These are phyloP conservation scores for Copsychus sechellarum DNA, from an alignment of 2,113 vertebrate genomes.

Conservation along the genomic window DNA sequence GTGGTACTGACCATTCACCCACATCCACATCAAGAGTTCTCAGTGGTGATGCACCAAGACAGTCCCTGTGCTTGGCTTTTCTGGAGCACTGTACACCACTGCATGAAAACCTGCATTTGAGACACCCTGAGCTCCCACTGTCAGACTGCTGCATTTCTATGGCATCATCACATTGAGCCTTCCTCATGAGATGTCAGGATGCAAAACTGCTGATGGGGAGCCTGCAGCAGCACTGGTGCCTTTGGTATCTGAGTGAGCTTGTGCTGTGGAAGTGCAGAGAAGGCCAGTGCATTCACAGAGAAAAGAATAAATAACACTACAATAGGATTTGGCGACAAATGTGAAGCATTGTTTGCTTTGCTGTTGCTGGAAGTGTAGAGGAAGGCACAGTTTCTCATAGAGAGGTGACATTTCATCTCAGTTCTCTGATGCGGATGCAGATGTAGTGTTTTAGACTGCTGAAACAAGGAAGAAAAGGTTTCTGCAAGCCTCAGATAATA, in stretches of 20 bases:
- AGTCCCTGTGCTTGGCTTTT: neutral
- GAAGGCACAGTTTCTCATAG: neutral
- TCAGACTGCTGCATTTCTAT: neutral
- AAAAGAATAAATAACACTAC: neutral
- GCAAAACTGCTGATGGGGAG: neutral
- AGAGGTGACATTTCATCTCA: neutral
- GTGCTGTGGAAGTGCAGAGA: neutral
- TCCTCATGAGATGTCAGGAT: neutral
- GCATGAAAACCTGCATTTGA: neutral
- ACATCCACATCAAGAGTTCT: neutral
- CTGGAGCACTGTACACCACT: neutral
- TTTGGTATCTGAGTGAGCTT: neutral
- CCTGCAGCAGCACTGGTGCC: neutral
- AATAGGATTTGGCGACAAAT: slow-evolving; percentile 10
- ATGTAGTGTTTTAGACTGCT: neutral
- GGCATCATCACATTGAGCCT: neutral
- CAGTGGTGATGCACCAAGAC: neutral
- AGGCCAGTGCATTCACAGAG: neutral
- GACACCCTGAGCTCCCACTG: neutral
- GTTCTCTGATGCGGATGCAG: neutral
- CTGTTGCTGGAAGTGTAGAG: neutral
- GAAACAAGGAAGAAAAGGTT: neutral
- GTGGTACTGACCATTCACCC: neutral
- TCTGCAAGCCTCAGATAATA: neutral
- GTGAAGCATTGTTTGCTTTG: neutral